Conservation (phyloP, 2,113 vertebrate genomes). For the Psittacus erithacus region DNA sequence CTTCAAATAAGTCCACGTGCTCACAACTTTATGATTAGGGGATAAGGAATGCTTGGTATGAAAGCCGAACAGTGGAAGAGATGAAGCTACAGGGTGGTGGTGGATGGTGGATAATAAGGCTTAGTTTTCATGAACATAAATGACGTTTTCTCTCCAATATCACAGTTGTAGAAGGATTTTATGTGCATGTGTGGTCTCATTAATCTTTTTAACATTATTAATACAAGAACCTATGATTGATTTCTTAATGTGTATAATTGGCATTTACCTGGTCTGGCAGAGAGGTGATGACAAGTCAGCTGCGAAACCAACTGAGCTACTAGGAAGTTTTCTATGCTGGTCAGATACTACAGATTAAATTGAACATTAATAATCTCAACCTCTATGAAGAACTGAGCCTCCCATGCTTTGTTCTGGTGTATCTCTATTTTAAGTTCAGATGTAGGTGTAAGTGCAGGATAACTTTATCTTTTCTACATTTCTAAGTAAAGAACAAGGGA, state of each 20-base stretch:
- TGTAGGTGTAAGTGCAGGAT: neutral
- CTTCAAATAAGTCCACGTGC: neutral
- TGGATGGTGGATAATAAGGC: neutral
- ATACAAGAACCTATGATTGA: neutral
- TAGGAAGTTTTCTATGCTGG: neutral
- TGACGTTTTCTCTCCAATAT: neutral
- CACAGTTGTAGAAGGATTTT: neutral
- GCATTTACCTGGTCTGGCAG: neutral
- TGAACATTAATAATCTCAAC: neutral
- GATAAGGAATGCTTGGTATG: neutral
- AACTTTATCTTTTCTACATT: neutral
- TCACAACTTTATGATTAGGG: neutral
- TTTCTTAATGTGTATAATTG: neutral
- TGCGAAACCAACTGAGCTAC: neutral
- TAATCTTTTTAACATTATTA: neutral
- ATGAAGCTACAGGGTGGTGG: neutral
- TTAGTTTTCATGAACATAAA: neutral
- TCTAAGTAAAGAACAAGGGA: neutral
- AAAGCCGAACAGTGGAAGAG: neutral
- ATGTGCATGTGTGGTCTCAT: neutral
- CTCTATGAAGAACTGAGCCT: fast-evolving
- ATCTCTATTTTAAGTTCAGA: neutral
- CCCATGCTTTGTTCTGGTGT: neutral
- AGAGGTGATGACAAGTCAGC: neutral
- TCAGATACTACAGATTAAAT: neutral